Evolutionary conservation across 2,888 invertebrate genomes (phyloP), one percentile per base, ranked within the genome.

Genomic region (Syritta pipiens): DNA sequence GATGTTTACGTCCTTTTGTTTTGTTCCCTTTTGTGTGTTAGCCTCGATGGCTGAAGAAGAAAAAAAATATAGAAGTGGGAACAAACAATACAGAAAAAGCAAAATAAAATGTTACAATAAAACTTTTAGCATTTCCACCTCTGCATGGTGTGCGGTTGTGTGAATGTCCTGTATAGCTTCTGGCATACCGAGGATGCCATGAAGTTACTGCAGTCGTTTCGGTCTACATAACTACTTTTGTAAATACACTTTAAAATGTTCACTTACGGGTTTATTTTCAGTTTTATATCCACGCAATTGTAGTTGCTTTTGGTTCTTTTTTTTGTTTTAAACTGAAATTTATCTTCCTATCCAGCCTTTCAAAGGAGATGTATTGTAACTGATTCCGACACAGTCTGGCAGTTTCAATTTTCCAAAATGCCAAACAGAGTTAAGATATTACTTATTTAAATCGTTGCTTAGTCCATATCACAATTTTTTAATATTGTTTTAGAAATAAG

Each of bases 151-250:
- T 48, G 51, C 46, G 30, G 6, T 46, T 53, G 67, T 67, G 79
- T 62, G 42, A 55, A 62, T 51, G 24, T 22, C 6, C 3, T 55
- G 48, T 40, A 42, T 62, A 55, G 79, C 71, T 59, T 46, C 22
- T 6, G 20, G 67, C 74, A 46, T 26, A 68, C 67, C 30, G 57
- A 57, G 67, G 55, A 67, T 72, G 30, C 68, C 44, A 79, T 62
- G 79, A 67, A 79, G 60, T 74, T 59, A 74, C 79, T 79, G 74
- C 79, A 79, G 79, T 74, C 67, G 67, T 79, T 72, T 74, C 37
- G 55, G 60, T 62, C 67, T 62, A 51, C 60, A 60, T 74, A 74
- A 67, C 42, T 68, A 68, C 74, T 74, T 74, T 79, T 44, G 68
- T 68, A 74, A 79, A 72, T 79, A 74, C 37, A 63, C 74, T 72